A percentile compares a stretch with the other conserved stretches of the same genome.
Conservation (phyloP, 53 echinoderm and acorn worm genomes). For the Henricia sp. region DNA sequence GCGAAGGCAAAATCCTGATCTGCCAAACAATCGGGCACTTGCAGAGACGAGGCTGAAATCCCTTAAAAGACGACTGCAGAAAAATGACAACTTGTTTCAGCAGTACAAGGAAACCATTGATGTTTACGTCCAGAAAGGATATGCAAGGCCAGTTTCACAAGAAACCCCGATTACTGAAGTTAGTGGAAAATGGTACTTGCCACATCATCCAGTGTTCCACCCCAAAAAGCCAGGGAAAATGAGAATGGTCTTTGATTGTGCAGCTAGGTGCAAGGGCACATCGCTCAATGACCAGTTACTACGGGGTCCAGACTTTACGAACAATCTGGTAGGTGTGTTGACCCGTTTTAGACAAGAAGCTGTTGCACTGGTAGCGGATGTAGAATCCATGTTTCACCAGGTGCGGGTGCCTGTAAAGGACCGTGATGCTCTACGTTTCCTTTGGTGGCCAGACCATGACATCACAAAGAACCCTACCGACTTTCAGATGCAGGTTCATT, state of each 20-base stretch:
- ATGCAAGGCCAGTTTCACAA: slow-evolving; percentile 35
- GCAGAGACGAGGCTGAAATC: slow-evolving; percentile 33
- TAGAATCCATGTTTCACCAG: slow-evolving; percentile 56
- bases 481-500: slow-evolving; percentile 31
- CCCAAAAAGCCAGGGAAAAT: slow-evolving; percentile 51
- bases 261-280: not conserved
- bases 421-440: slow-evolving; percentile 24
- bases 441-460: slow-evolving; percentile 45
- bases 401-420: slow-evolving; percentile 34
- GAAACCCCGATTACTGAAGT: not conserved
- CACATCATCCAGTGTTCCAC: slow-evolving; percentile 67
- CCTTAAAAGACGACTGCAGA: slow-evolving; percentile 34
- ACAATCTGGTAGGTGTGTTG: slow-evolving; percentile 66
- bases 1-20: slow-evolving; percentile 4
- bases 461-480: not conserved
- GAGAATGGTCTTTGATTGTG: not conserved
- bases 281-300: slow-evolving; percentile 47
- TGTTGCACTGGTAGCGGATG: slow-evolving; percentile 50
- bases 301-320: slow-evolving; percentile 67
- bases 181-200: slow-evolving; percentile 58
- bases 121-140: slow-evolving; percentile 43
- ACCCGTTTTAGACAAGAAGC: slow-evolving; percentile 54
- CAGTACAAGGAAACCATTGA: slow-evolving; percentile 51
- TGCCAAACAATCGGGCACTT: slow-evolving; percentile 47
- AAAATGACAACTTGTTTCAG: slow-evolving; percentile 23